Base-by-base conservation (phyloP, 1,140 invertebrate genomes). In the Drosophila trapezifrons region DNA sequence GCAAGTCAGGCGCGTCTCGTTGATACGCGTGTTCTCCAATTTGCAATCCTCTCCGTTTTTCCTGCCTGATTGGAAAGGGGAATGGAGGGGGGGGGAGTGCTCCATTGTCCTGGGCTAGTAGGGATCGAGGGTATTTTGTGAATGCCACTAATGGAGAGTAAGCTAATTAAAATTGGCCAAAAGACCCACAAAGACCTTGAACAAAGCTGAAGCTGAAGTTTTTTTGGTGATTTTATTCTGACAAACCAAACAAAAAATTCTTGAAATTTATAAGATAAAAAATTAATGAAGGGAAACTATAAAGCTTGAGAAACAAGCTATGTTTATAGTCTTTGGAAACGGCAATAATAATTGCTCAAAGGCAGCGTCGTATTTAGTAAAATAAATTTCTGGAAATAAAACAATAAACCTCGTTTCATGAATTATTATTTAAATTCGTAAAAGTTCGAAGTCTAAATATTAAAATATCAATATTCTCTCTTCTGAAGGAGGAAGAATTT, bases 1-100 rank as follows among this genome's bases (percentile, higher is more conserved):
- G 75, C 82, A 76, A 87, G 72, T 86, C 82, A 83, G 82, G 76
- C 83, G 83, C 66, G 79, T 70, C 56, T 76, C 83, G 76, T 52
- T 78, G 82, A 86, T 86, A 87, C 71, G 83, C 79, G 79, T 66
- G 63, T 71, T 76, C 74, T 55, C 66, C 63, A 77, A 67, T 65
- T 71, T 49, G 18, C 62, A 43, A 29, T 25, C 38, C 32, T n/a
- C 25, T 20, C 18, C n/a, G n/a, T 5, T 20, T 57, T 38, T 0
- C 13, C 67, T 8, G 32, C 6, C 67, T 70, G 67, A 71, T 71
- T 70, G 66, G 64, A 69, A 65, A 38, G n/a, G 15, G 40, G 5
- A 4, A 22, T 27, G n/a, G 6, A 7, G 1, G 2, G 20, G 8
- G 17, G 12, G 32, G 25, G 18, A n/a, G 12, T 12, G 12, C 10